Evolutionary conservation across 2,113 vertebrate genomes (phyloP).

Genomic region (Aplodontia rufa): DNA sequence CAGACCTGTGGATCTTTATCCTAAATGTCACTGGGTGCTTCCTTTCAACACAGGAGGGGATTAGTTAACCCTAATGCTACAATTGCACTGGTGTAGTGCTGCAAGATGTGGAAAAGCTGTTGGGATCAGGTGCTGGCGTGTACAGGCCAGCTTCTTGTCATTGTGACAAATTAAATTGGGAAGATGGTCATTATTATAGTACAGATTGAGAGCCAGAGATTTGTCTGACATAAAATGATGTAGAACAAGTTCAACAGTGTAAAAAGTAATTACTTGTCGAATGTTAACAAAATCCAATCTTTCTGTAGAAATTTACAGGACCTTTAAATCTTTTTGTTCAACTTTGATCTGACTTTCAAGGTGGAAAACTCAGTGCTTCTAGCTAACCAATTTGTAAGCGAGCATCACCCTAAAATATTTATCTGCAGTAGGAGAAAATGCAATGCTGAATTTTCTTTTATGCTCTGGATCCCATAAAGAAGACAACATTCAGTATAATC

Average conservation of each 20-base stretch:
- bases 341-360: background rate
- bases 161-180: slow-evolving; percentile 36
- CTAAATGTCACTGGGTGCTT: slow-evolving; percentile 39
- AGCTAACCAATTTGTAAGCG: background rate
- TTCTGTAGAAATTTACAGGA: background rate
- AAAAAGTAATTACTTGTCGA: slow-evolving; percentile 10
- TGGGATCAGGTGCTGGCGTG: slow-evolving; percentile 57
- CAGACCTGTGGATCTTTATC: slow-evolving; percentile 57
- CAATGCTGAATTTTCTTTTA: background rate
- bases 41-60: background rate
- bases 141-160: slow-evolving; percentile 48
- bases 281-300: background rate
- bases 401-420: background rate
- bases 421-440: background rate
- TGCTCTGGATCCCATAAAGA: background rate
- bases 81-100: slow-evolving; percentile 20
- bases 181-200: slow-evolving; percentile 30
- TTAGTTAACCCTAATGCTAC: slow-evolving; percentile 44
- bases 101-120: slow-evolving; percentile 13
- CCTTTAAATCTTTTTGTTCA: background rate
- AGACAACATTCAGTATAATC: background rate
- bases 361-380: background rate
- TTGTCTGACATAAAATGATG: slow-evolving; percentile 35
- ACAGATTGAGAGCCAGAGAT: slow-evolving; percentile 55
- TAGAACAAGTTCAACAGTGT: background rate